Evolutionary conservation across 1,140 invertebrate species (phyloP).

Genomic region (Agraylea sexmaculata): DNA sequence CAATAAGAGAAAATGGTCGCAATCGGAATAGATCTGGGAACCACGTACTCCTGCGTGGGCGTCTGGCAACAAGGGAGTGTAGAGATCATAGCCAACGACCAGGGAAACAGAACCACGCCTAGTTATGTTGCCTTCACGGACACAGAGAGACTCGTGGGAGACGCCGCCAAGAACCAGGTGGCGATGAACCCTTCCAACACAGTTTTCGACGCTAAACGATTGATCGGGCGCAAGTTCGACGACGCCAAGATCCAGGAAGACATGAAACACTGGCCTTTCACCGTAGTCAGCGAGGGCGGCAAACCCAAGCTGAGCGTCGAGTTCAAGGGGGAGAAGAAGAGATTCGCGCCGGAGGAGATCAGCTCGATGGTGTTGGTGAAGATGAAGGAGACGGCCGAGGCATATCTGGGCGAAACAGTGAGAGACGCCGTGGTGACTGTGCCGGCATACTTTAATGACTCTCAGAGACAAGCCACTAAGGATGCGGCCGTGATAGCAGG

Average conservation of each 20-base stretch:
- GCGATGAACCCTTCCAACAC: constrained; percentile 35
- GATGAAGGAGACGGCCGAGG: constrained; percentile 67
- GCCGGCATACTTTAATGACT: constrained; percentile 47
- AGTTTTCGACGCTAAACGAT: constrained; percentile 42
- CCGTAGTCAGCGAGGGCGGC: constrained; percentile 46
- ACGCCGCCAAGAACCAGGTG: constrained; percentile 58
- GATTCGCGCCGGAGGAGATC: constrained; percentile 63
- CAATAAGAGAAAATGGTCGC: constrained; percentile 21
- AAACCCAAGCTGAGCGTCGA: constrained; percentile 63
- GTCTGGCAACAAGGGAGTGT: constrained; percentile 21
- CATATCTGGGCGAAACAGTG: constrained; percentile 41
- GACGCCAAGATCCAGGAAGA: constrained; percentile 55
- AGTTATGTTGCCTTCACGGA: constrained; percentile 90
- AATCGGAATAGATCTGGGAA: constrained; percentile 5
- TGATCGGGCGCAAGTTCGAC: constrained; percentile 54
- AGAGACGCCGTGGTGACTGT: constrained; percentile 46
- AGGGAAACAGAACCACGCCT: constrained; percentile 88
- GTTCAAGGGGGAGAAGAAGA: constrained; percentile 58
- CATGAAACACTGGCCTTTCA: constrained; percentile 62
- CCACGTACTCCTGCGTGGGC: constrained; percentile 29
- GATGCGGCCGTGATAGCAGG: constrained; percentile 55
- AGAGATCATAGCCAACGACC: constrained; percentile 51
- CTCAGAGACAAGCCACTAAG: constrained; percentile 43
- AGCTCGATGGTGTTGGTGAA: constrained; percentile 67
- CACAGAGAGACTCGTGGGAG: constrained; percentile 38